Base-by-base conservation (phyloP, 2,797 vertebrate genomes). In the Danio tinwini region DNA sequence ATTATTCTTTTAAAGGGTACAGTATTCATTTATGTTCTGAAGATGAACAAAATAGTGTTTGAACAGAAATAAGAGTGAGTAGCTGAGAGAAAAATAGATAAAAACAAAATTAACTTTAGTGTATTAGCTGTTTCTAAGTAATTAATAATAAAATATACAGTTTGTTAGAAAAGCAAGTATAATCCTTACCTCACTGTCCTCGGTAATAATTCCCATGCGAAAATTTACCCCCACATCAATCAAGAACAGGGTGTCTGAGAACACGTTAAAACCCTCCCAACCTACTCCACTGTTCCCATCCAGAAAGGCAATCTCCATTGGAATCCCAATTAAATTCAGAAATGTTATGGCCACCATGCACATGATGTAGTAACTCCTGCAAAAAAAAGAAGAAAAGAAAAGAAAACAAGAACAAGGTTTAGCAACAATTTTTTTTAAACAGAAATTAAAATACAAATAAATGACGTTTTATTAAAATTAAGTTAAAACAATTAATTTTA, bases 311-410 rank as follows among this genome's bases (percentile, higher is more conserved):
- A 95, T 94, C 87, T 93, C 93, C 92, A 94, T 94, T 63, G 94
- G 94, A 69, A 93, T 94, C 77, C 93, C 92, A 10, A 95, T 93
- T 74, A 95, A 90, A 87, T 94, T 94, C 50, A 94, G 86, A 44
- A 94, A 93, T 0, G 93, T 94, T 87, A 94, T 91, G 80, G 92
- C 90, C 91, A 94, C 92, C 93, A 94, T 94, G 84, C 90, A 89
- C 91, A 93, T 91, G 80, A 94, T 93, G 89, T 94, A 94, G 87
- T 94, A 94, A 83, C 91, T 95, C 91, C 93, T 94, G 37, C 21
- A 65, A 7, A 44, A 45, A 56, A 71, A 6, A n/a, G n/a, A n/a
- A n/a, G n/a, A n/a, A n/a, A n/a, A n/a, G n/a, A n/a, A n/a, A n/a
- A n/a, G n/a, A n/a, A 72, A 55, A 70, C 12, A 68, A 53, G 19